These are phyloP conservation scores for Cyanoramphus novaezelandiae DNA, from an alignment of 2,113 vertebrate genomes.

Conservation along the genomic window DNA sequence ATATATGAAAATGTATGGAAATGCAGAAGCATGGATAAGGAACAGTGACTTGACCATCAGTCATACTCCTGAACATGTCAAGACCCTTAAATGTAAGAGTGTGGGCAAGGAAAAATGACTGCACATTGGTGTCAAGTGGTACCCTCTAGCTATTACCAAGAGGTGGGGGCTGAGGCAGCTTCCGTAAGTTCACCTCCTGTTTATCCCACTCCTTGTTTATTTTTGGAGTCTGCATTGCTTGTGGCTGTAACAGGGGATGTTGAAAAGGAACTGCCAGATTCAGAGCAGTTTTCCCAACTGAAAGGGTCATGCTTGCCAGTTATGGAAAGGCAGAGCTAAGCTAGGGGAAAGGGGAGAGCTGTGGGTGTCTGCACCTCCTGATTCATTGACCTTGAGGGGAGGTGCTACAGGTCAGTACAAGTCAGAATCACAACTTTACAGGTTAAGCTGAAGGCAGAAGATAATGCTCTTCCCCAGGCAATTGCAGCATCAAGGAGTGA, in stretches of 20 bases:
- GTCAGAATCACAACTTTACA: not conserved
- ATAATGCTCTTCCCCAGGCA: not conserved
- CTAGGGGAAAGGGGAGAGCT: not conserved
- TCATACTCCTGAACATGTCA: not conserved
- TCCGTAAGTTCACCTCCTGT: constrained; percentile 56
- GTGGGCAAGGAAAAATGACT: not conserved
- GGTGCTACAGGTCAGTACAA: not conserved
- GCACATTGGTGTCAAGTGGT: not conserved
- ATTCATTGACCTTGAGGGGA: not conserved
- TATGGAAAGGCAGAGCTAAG: not conserved
- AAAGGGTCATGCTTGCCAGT: not conserved
- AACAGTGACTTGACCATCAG: not conserved
- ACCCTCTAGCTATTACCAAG: not conserved
- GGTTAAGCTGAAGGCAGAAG: not conserved
- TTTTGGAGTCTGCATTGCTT: constrained; percentile 7
- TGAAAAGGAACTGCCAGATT: constrained; percentile 17
- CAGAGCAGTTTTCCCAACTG: not conserved
- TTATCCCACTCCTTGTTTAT: constrained; percentile 54
- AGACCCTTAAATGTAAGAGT: not conserved
- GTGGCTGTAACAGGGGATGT: not conserved
- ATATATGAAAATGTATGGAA: not conserved
- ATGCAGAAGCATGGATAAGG: not conserved
- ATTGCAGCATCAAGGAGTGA: not conserved
- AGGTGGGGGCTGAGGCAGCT: constrained; percentile 43
- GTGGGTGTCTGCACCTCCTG: not conserved